Base-by-base conservation (phyloP, 2,113 vertebrate genomes). In the Cyprinodon brontotheroides region DNA sequence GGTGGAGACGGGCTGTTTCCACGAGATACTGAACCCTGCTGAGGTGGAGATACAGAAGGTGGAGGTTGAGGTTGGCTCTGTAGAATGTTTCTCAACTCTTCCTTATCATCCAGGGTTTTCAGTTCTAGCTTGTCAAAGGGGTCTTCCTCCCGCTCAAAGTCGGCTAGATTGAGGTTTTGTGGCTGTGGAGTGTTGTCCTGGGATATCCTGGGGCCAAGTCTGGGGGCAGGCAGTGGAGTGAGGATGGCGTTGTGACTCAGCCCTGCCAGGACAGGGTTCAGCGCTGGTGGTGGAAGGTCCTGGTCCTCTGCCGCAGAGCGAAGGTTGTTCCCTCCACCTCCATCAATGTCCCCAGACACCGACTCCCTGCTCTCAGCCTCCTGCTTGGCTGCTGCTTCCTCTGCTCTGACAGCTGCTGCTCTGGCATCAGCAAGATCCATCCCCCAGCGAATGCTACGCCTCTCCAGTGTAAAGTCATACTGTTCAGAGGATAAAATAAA, bases 111-210 rank as follows among this genome's bases (percentile, higher is more conserved):
- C 0, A 99, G 94, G 20, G 97, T 98, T 94, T 99, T 99, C 83
- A 99, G 94, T 86, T 99, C 97, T 74, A 99, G 89, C 88, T 98
- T 99, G 91, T 99, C 96, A 84, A 99, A 99, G 0, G 96, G 98
- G 84, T 99, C 97, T 86, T 99, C 97, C 90, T 99, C 98, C 47
- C 97, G 95, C 93, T 99, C 98, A 72, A 99, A 99, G 87, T 99
- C 98, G 57, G 97, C 96, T 61, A 97, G 95, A 84, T 99, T 98
- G 90, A 99, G 96, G 75, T 87, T 80, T 93, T 97, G 91, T 84
- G 90, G 72, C 65, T 94, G 93, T 11, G 96, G 95, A 77, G 92
- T 96, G 85, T 95, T 97, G 39, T 96, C 94, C 68, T 83, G 88
- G 40, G 83, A 83, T 92, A 89, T 86, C 92, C 95, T 72, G 88